Evolutionary conservation across 2,113 vertebrate species (phyloP).

Genomic region (Pseudopodoces humilis): DNA sequence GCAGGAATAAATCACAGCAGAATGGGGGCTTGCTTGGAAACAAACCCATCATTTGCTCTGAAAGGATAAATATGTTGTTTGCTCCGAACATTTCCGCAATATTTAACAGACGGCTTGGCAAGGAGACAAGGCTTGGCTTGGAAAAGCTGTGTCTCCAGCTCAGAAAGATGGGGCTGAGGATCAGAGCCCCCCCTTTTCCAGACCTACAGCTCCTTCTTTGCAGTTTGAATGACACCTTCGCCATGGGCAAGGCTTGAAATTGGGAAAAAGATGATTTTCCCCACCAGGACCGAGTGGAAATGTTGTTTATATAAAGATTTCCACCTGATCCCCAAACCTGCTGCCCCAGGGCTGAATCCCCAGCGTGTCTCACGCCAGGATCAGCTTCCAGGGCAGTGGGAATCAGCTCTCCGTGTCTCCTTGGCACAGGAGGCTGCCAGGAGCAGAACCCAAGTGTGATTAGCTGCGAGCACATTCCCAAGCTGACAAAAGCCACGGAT

Average conservation of each 20-base stretch:
- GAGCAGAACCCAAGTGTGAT: background rate
- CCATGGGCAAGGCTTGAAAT: background rate
- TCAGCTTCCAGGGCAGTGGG: background rate
- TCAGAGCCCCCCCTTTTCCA: background rate
- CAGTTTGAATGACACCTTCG: background rate
- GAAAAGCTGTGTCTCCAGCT: background rate
- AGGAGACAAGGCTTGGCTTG: background rate
- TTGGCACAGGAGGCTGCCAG: background rate
- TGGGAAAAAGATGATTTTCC: background rate
- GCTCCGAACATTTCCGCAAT: background rate
- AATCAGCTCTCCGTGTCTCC: background rate
- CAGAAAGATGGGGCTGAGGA: background rate
- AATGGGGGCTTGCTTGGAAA: slow-evolving; percentile 35
- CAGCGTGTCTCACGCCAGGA: background rate
- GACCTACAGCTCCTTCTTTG: background rate
- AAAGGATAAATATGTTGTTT: slow-evolving; percentile 47
- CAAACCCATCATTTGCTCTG: slow-evolving; percentile 63
- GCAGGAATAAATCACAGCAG: slow-evolving; percentile 68
- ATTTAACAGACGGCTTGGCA: background rate
- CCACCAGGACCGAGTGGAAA: background rate
- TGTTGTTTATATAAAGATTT: background rate
- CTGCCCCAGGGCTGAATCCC: background rate
- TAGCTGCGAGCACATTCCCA: background rate
- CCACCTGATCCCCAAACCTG: background rate
- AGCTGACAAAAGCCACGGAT: background rate